Percentiles rank a stretch among this genome's conserved stretches.
Conservation (phyloP, 2,797 vertebrate species). For the Prionace glauca region DNA sequence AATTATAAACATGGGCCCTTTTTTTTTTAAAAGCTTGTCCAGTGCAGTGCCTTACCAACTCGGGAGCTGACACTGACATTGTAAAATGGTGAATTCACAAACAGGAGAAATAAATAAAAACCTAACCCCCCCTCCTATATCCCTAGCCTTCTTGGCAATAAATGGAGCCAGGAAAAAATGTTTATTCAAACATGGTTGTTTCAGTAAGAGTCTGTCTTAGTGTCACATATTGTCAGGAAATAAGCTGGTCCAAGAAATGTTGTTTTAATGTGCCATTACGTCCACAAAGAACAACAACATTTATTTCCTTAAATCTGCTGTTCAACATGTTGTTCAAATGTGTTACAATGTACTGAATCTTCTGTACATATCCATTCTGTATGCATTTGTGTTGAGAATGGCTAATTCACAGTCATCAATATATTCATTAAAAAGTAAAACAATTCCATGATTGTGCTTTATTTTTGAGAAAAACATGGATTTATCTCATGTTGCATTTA, state of each 20-base stretch:
- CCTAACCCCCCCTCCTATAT: background rate
- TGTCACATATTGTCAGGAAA: constrained; percentile 18
- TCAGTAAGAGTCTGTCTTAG: background rate
- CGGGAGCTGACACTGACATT: background rate
- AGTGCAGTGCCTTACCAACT: constrained; percentile 32
- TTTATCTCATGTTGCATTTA: background rate
- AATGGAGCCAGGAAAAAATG: background rate
- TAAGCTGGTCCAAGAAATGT: constrained; percentile 6
- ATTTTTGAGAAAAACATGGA: background rate
- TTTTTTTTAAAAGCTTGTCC: too few species aligned
- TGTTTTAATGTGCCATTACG: constrained; percentile 19
- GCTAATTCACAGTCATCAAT: constrained; percentile 21
- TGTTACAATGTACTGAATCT: constrained; percentile 28
- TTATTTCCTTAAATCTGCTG: constrained; percentile 24
- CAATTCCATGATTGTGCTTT: background rate
- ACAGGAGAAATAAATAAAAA: background rate
- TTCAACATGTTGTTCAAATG: constrained; percentile 27
- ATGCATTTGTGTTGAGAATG: constrained; percentile 36
- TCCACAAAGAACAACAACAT: background rate
- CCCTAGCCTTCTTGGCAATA: background rate
- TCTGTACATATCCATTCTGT: constrained; percentile 33
- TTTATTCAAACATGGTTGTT: background rate
- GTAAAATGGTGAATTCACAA: background rate
- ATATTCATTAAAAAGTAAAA: constrained; percentile 28
- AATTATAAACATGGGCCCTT: background rate